Evolutionary conservation across 2,888 invertebrate genomes (phyloP).

Genomic region (Oxyscelio sp.): DNA sequence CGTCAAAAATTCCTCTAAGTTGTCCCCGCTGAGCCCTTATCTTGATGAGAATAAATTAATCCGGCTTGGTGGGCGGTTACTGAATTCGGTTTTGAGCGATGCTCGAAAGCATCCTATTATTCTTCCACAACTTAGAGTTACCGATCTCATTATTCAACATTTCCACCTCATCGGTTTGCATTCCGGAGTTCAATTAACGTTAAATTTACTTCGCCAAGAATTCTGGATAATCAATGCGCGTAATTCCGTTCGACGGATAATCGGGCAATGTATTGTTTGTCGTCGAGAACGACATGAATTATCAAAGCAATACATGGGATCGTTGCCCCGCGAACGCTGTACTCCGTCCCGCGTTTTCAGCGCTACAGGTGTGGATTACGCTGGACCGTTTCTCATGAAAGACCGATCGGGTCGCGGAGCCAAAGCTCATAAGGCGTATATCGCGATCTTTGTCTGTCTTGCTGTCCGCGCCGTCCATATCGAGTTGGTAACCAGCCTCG

Average conservation of each 20-base stretch:
- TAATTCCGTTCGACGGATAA: background rate
- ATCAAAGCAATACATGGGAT: too few species aligned
- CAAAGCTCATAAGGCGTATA: too few species aligned
- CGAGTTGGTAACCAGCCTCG: too few species aligned
- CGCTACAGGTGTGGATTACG: background rate
- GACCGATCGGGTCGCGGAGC: background rate
- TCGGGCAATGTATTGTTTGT: background rate
- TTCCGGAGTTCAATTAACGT: background rate
- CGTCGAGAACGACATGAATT: too few species aligned
- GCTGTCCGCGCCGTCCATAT: too few species aligned
- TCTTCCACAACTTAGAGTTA: background rate
- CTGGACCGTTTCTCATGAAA: background rate
- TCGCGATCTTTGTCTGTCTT: too few species aligned
- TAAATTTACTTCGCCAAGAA: background rate
- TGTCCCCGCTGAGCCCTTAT: too few species aligned
- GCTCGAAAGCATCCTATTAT: background rate
- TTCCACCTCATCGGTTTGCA: background rate
- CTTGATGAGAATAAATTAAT: too few species aligned
- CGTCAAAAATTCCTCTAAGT: too few species aligned
- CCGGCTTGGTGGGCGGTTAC: background rate
- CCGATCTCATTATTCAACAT: background rate
- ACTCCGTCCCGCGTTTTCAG: background rate
- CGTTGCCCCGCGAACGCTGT: too few species aligned
- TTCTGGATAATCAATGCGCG: background rate
- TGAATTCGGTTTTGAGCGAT: background rate